A percentile compares a stretch with the other conserved stretches of the same genome.
Conservation (phyloP, 2,888 invertebrate species). For the Drosophila peninsularis region DNA sequence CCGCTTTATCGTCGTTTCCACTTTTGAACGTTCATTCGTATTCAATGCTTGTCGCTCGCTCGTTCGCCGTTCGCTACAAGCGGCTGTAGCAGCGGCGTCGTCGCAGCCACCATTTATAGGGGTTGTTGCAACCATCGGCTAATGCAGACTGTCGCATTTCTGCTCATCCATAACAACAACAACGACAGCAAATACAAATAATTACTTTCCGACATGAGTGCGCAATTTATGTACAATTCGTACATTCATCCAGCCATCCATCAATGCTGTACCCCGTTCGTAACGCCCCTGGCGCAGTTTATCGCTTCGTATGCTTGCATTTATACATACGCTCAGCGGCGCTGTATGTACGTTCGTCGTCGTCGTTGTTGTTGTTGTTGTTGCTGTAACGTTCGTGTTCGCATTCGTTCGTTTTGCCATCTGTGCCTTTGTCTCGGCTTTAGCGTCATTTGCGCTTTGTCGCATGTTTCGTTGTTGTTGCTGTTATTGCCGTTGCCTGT, state of each 20-base stretch:
- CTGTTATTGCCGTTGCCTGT: conserved; percentile 40
- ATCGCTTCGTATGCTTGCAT: conserved; percentile 51
- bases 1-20: conserved; percentile 65
- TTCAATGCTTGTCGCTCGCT: conserved; percentile 63
- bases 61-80: conserved; percentile 42
- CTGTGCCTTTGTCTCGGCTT: conserved; percentile 49
- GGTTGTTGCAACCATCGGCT: conserved; percentile 36
- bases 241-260: conserved; percentile 25
- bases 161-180: conserved; percentile 21
- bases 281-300: conserved; percentile 52
- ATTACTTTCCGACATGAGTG: conserved; percentile 34
- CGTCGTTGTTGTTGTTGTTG: conserved; percentile 13
- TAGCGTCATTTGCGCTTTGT: conserved; percentile 55
- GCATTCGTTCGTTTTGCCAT: conserved; percentile 67
- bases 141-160: conserved; percentile 12
- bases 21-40: conserved; percentile 63
- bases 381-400: conserved; percentile 45
- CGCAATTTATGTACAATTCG: conserved; percentile 18
- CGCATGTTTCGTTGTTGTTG: conserved; percentile 57
- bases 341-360: conserved; percentile 40
- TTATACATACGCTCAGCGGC: conserved; percentile 28
- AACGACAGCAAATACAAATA: conserved; percentile 24
- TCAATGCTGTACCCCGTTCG: conserved; percentile 33
- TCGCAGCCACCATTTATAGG: conserved; percentile 45
- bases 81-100: conserved; percentile 42